phyloP scores from a whole-genome alignment of 2,888 invertebrate species.

The Yponomeuta sedellus region DNA sequence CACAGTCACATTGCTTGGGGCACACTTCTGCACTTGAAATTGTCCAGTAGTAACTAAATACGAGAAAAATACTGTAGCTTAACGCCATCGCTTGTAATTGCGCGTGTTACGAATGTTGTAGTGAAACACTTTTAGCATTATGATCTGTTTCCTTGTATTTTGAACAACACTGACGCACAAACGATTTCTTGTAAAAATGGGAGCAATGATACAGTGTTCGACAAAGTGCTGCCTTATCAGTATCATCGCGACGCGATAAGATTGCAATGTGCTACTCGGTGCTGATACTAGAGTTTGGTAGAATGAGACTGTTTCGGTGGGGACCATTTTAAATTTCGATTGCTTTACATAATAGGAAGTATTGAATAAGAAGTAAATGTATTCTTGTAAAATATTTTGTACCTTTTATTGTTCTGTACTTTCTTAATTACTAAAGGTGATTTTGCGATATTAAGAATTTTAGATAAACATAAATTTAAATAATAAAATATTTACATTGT shows the following conservation, averaged over 20 bases:
- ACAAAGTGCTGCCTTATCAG: constrained; percentile 49
- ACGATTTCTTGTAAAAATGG: constrained; percentile 42
- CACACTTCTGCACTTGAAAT: constrained; percentile 46
- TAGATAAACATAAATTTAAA: no score
- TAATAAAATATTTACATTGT: no score
- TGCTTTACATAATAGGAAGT: no score
- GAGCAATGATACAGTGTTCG: constrained; percentile 36
- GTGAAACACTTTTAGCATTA: constrained; percentile 40
- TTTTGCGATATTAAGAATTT: no score
- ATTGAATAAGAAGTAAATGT: neutral
- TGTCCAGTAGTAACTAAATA: constrained; percentile 23
- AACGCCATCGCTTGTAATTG: constrained; percentile 46
- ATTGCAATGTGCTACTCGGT: constrained; percentile 29
- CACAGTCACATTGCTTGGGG: constrained; percentile 75
- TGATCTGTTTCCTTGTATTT: constrained; percentile 32
- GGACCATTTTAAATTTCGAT: no score
- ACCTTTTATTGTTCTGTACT: neutral
- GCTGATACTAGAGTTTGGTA: neutral
- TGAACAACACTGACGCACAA: constrained; percentile 34
- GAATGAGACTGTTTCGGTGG: neutral
- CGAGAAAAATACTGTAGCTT: constrained; percentile 12
- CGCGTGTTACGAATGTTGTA: constrained; percentile 20
- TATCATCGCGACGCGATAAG: constrained; percentile 38
- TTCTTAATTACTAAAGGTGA: neutral
- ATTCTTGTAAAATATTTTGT: constrained; percentile 1